Conservation (phyloP, 2,888 invertebrate species). For the Lamellibrachia columna region DNA sequence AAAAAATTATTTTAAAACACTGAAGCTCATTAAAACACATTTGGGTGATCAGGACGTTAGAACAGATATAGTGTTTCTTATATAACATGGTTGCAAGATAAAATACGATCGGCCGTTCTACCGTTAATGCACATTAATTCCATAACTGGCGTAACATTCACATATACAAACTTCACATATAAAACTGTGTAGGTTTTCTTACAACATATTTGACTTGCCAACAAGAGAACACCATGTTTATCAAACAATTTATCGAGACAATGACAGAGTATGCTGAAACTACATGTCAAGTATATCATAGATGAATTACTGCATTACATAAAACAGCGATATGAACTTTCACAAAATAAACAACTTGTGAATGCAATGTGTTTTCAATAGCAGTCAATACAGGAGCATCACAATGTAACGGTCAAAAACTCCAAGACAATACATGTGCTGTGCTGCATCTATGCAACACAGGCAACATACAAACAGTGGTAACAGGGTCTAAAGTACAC, state of each 20-base stretch:
- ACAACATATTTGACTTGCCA: neutral
- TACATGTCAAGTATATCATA: no score
- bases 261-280: neutral
- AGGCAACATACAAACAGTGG: neutral
- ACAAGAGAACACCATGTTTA: neutral
- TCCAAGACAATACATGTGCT: neutral
- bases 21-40: neutral
- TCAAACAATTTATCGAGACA: neutral
- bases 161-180: neutral
- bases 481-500: neutral
- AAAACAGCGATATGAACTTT: neutral
- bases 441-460: neutral
- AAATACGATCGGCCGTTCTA: neutral
- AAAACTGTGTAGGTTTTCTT: neutral
- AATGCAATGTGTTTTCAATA: neutral
- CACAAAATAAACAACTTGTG: neutral
- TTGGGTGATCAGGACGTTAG: neutral
- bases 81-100: no score
- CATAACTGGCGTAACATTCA: neutral
- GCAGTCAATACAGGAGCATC: neutral
- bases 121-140: neutral
- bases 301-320: neutral
- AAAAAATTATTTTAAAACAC: no score
- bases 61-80: neutral
- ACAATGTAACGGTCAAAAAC: neutral